These are phyloP conservation scores for Ovibos moschatus DNA, from an alignment of 2,113 vertebrate species.

Conservation along the genomic window DNA sequence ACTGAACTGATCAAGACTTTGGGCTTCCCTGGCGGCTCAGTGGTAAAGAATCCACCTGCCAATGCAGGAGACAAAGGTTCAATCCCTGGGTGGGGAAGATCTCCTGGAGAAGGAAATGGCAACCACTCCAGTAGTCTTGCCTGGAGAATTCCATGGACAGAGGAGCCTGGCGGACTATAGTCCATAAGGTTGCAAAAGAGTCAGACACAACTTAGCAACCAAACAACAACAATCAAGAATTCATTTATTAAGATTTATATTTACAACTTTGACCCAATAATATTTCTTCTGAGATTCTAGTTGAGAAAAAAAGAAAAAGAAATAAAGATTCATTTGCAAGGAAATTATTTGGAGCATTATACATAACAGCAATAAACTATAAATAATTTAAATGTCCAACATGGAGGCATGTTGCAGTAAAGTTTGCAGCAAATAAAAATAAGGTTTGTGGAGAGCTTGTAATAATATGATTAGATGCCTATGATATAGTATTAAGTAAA, in stretches of 20 bases:
- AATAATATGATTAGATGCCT: neutral
- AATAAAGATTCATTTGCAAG: neutral
- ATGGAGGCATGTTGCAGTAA: neutral
- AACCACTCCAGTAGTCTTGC: neutral
- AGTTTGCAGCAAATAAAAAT: neutral
- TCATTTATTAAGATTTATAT: neutral
- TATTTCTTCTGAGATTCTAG: neutral
- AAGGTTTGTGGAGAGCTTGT: neutral
- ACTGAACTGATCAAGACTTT: neutral
- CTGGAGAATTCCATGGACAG: neutral
- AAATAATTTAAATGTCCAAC: neutral
- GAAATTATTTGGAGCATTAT: neutral
- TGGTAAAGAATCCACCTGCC: neutral
- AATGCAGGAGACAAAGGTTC: neutral
- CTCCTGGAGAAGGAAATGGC: neutral
- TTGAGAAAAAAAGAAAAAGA: neutral
- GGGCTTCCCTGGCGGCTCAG: neutral
- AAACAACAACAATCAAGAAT: neutral
- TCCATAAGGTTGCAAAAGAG: neutral
- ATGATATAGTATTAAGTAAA: neutral
- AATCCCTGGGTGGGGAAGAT: neutral
- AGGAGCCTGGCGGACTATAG: neutral
- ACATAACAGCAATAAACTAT: neutral
- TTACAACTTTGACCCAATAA: neutral
- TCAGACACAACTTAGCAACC: neutral